Percentiles rank a stretch among this genome's conserved stretches.
phyloP scores from a whole-genome alignment of 2,797 vertebrate genomes.

The Manis pentadactyla region DNA sequence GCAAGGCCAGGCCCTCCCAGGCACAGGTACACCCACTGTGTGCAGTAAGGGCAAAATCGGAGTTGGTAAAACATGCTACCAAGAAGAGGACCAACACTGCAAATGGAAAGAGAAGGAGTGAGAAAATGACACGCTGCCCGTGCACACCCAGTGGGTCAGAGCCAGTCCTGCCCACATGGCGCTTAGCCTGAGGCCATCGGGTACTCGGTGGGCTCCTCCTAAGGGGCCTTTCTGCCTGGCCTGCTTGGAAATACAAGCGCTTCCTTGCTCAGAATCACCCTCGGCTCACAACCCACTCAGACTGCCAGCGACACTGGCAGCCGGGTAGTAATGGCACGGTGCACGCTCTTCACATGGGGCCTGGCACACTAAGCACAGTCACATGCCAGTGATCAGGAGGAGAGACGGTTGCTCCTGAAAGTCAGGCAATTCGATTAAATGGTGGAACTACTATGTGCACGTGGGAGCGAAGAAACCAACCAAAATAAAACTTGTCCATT shows the following conservation, averaged over 20 bases:
- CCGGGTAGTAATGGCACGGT: accelerated
- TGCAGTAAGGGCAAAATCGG: not conserved
- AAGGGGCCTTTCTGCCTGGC: not conserved
- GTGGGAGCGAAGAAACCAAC: conserved; percentile 27
- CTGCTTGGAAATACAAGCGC: not conserved
- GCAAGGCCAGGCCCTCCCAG: not conserved
- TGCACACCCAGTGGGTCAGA: not conserved
- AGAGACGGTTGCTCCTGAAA: not conserved
- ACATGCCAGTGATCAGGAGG: not conserved
- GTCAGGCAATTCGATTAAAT: not conserved
- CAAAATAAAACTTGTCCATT: not conserved
- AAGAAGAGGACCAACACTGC: not conserved
- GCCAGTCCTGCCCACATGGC: accelerated
- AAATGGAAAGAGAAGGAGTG: not conserved
- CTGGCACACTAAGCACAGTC: not conserved
- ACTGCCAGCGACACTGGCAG: not conserved
- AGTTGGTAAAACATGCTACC: not conserved
- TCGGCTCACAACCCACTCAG: not conserved
- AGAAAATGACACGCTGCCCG: not conserved
- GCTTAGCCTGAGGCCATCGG: accelerated
- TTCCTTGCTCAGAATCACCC: not conserved
- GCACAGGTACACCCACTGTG: not conserved
- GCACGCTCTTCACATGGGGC: accelerated
- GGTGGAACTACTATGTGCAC: not conserved
- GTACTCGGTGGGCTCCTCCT: not conserved